These are phyloP conservation scores for Orgyia antiqua DNA, from an alignment of 2,888 invertebrate species.

Conservation along the genomic window DNA sequence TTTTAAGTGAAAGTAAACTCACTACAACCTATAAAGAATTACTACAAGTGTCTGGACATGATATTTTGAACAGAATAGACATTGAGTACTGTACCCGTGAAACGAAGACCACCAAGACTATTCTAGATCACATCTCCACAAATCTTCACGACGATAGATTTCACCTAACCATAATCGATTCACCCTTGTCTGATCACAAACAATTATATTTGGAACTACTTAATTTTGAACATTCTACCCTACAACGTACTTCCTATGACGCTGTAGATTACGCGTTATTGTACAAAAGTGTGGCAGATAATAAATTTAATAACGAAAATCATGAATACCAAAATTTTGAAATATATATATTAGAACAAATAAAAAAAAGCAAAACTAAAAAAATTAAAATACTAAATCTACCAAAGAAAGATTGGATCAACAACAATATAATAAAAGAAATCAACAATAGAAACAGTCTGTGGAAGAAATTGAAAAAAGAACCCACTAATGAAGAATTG, in stretches of 20 bases:
- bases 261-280: slow-evolving; percentile 7
- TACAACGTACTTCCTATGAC: slow-evolving; percentile 5
- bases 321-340: slow-evolving; percentile 2
- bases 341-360: slow-evolving; percentile 1
- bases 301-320: background rate
- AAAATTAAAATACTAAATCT: slow-evolving; percentile 16
- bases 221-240: background rate
- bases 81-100: slow-evolving; percentile 4
- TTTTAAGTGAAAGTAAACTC: background rate
- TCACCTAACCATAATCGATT: slow-evolving; percentile 1
- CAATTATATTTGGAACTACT: slow-evolving; percentile 1
- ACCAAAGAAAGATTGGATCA: slow-evolving; percentile 22
- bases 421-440: slow-evolving; percentile 11
- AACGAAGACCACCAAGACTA: slow-evolving; percentile 4
- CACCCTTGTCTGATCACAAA: slow-evolving; percentile 1
- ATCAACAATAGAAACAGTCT: slow-evolving; percentile 19
- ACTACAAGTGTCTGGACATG: slow-evolving; percentile 2
- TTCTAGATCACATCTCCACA: slow-evolving; percentile 5
- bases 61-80: slow-evolving; percentile 6
- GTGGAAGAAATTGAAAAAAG: slow-evolving; percentile 11
- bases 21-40: background rate
- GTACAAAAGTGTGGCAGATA: background rate
- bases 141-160: slow-evolving; percentile 4
- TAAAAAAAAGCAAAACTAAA: slow-evolving; percentile 5
- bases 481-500: slow-evolving; percentile 8